Evolutionary conservation across 1,140 invertebrate species (phyloP).

Genomic region (Mylabris phalerata): DNA sequence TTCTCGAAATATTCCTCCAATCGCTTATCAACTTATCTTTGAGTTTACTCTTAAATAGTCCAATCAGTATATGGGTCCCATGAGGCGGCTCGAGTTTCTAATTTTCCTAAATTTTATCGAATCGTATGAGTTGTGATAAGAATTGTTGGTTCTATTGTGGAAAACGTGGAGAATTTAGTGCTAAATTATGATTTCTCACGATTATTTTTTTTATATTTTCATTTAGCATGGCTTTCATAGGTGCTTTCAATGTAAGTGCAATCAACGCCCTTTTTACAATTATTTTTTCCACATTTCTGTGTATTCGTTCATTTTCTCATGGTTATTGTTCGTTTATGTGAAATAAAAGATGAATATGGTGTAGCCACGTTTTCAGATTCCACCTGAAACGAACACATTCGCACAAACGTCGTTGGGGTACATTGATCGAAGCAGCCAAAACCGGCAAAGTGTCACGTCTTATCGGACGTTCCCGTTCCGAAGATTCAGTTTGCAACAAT

Average conservation of each 20-base stretch:
- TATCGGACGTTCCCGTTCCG: conserved; percentile 67
- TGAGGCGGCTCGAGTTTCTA: too few relatives aligned
- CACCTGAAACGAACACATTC: conserved; percentile 53
- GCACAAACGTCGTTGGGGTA: conserved; percentile 69
- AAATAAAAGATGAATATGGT: not conserved
- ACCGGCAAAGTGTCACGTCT: conserved; percentile 65
- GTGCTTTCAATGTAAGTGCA: conserved; percentile 14
- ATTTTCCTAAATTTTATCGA: too few relatives aligned
- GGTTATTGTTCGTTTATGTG: too few relatives aligned
- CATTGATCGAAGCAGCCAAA: conserved; percentile 78
- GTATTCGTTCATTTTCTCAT: too few relatives aligned
- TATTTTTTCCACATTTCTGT: too few relatives aligned
- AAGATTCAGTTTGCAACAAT: conserved; percentile 76
- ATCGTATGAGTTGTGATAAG: too few relatives aligned
- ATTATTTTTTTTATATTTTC: not conserved
- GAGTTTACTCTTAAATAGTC: too few relatives aligned
- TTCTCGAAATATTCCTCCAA: too few relatives aligned
- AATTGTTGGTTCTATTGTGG: too few relatives aligned
- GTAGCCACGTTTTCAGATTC: conserved; percentile 34
- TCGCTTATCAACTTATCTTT: too few relatives aligned
- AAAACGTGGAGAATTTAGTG: not conserved
- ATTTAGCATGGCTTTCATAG: conserved; percentile 11
- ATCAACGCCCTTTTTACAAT: too few relatives aligned
- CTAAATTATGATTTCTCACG: not conserved
- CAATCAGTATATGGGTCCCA: too few relatives aligned